These are phyloP conservation scores for Dinomys branickii DNA, from an alignment of 2,113 vertebrate species.

Conservation along the genomic window DNA sequence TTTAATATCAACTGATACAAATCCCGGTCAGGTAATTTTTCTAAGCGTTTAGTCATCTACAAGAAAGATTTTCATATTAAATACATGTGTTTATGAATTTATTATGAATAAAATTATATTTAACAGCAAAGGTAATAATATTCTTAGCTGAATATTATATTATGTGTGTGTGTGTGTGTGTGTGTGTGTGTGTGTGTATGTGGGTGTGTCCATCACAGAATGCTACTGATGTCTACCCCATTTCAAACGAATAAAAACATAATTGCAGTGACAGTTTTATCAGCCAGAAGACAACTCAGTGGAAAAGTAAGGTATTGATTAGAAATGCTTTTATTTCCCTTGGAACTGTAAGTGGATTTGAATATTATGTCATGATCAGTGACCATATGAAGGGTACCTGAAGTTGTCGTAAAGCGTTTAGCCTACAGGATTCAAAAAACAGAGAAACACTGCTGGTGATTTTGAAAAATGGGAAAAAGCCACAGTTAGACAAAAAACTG, in stretches of 20 bases:
- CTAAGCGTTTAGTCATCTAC: neutral
- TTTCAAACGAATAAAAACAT: neutral
- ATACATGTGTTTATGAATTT: neutral
- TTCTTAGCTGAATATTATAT: neutral
- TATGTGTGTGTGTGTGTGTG: too few species aligned
- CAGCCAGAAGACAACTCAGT: neutral
- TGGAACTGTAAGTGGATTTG: neutral
- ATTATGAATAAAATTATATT: neutral
- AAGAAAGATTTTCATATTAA: neutral
- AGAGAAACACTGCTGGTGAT: neutral
- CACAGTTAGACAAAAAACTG: neutral
- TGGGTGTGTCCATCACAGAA: neutral
- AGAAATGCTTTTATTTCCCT: conserved; percentile 19
- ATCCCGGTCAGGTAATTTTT: neutral
- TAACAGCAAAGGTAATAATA: neutral
- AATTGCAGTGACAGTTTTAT: neutral
- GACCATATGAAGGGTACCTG: neutral
- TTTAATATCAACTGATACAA: neutral
- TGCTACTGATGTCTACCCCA: neutral
- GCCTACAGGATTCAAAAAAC: conserved; percentile 20
- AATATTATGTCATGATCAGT: neutral
- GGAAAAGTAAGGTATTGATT: neutral
- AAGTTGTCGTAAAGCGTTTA: conserved; percentile 27
- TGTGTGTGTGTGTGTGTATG: too few species aligned
- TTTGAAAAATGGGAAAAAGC: neutral